Evolutionary conservation across 2,797 vertebrate species (phyloP).

Genomic region (Poeciliopsis gracilis): DNA sequence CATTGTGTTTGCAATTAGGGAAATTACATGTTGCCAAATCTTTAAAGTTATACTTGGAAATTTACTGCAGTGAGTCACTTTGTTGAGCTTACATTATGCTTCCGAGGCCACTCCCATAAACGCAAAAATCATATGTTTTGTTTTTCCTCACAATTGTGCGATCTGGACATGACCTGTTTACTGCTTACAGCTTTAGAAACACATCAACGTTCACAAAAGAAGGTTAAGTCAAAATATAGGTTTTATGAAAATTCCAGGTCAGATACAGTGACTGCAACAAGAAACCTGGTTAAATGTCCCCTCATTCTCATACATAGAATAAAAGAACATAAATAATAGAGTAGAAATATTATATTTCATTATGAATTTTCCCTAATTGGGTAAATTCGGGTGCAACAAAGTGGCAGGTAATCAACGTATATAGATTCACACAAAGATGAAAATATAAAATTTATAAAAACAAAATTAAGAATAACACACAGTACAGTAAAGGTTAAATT

Average conservation of each 20-base stretch:
- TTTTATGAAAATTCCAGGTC: not conserved
- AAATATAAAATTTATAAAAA: not conserved
- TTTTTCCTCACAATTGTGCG: not conserved
- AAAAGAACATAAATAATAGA: not conserved
- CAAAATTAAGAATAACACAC: not conserved
- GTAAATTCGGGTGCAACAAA: too few relatives aligned
- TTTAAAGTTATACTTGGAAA: conserved; percentile 18
- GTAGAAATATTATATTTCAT: not conserved
- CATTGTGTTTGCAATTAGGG: conserved; percentile 4
- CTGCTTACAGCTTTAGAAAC: too few relatives aligned
- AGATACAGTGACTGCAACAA: not conserved
- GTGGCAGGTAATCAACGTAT: not conserved
- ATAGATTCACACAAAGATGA: not conserved
- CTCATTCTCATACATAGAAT: not conserved
- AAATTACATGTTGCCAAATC: conserved; percentile 9
- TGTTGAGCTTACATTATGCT: conserved; percentile 20
- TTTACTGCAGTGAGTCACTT: conserved; percentile 28
- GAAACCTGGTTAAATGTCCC: not conserved
- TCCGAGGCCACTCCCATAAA: conserved; percentile 18
- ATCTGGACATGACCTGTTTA: too few relatives aligned
- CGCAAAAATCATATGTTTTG: not conserved
- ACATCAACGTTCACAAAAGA: too few relatives aligned
- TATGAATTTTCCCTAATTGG: too few relatives aligned
- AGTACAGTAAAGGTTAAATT: not conserved
- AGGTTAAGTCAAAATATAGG: not conserved